Evolutionary conservation across 2,888 invertebrate species (phyloP), one percentile per base, ranked within the genome.

Genomic region (Aelia acuminata): DNA sequence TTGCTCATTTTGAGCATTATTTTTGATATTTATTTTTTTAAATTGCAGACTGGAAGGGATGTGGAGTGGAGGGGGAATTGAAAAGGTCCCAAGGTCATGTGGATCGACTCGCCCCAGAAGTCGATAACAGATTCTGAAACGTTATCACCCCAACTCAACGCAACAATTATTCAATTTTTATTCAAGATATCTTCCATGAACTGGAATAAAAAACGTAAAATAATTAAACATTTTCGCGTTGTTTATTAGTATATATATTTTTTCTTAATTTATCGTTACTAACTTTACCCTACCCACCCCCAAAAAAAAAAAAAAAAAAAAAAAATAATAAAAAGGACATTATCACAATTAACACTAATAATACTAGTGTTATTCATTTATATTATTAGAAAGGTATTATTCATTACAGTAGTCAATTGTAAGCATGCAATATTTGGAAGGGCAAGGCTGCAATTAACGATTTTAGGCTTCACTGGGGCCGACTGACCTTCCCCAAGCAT

Each of bases 71-170:
- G 35, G 8, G 35, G 8, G 43, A 80, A 47, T 4, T 80, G 80
- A 47, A 80, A 80, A 80, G 80, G 80, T 47, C 43, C 35, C 80
- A 80, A 80, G 80, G 80, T 80, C 80, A 80, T 22, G n/a, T 39
- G 39, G 3, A 47, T 80, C 43, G 80, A 80, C 80, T 80, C n/a
- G 11, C 13, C 7, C 43, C 43, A 43, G n/a, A 11, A 80, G 80
- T 80, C 80, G 80, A 80, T 80, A 80, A 43, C 43, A 43, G 80
- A 43, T 47, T 43, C 43, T 80, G 80, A 80, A 80, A 80, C 80
- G 43, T 80, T 80, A 80, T 13, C 80, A 80, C n/a, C n/a, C n/a
- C n/a, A 20, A 15, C 63, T 35, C 35, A 70, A n/a, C 35, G 7
- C 63, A 20, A 0, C 31, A 70, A 70, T 35, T 70, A 70, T 35